phyloP scores from a whole-genome alignment of 2,888 invertebrate species.

The Aphodius granarius region DNA sequence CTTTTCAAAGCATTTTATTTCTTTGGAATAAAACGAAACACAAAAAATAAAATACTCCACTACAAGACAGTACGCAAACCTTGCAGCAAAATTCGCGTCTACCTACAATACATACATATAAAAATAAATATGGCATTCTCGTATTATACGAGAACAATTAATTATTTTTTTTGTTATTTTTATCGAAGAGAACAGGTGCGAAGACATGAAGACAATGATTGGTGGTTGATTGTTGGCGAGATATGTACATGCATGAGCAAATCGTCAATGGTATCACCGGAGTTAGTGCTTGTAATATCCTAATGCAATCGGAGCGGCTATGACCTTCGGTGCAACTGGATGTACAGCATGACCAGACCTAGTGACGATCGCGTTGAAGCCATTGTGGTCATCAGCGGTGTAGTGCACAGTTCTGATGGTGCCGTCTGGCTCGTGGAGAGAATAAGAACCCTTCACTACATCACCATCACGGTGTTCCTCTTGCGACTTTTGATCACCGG shows the following conservation, averaged over 20 bases:
- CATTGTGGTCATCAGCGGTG: constrained; percentile 70
- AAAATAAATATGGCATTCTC: background rate
- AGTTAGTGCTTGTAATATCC: constrained; percentile 21
- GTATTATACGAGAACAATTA: background rate
- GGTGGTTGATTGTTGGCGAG: background rate
- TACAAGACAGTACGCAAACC: background rate
- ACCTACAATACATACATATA: background rate
- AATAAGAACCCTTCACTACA: constrained; percentile 63
- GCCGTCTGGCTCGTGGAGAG: constrained; percentile 54
- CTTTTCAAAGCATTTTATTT: constrained; percentile 16
- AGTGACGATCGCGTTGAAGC: constrained; percentile 71
- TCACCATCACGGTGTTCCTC: constrained; percentile 60
- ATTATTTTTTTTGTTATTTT: background rate
- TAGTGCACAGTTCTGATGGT: constrained; percentile 61
- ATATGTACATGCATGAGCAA: constrained; percentile 21
- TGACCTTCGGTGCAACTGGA: constrained; percentile 51
- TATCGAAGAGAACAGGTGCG: background rate
- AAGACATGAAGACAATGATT: background rate
- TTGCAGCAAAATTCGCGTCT: background rate
- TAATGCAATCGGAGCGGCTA: constrained; percentile 47
- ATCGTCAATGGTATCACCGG: background rate
- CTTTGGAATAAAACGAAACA: constrained; percentile 12
- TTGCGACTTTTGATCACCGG: constrained; percentile 59
- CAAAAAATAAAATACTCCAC: background rate
- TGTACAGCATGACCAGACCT: constrained; percentile 64